phyloP scores from a whole-genome alignment of 2,797 vertebrate genomes.

The Dromococcyx pavoninus region DNA sequence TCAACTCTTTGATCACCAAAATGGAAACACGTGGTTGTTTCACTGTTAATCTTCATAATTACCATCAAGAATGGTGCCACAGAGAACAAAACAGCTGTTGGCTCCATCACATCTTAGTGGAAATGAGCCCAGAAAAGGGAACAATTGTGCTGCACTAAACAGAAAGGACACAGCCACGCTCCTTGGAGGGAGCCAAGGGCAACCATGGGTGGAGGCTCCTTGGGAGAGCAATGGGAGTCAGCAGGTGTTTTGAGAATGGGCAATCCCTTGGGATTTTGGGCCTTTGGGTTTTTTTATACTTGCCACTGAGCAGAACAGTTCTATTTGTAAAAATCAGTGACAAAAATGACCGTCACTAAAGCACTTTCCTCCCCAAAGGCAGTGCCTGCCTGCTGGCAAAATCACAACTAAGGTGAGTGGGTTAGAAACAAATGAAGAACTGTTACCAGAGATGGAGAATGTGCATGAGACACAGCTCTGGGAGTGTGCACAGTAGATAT shows the following conservation, averaged over 20 bases:
- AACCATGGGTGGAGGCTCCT: fast-evolving
- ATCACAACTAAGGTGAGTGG: fast-evolving
- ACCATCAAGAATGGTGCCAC: background rate
- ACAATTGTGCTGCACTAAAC: fast-evolving
- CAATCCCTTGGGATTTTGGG: background rate
- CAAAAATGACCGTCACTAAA: background rate
- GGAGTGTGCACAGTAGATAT: background rate
- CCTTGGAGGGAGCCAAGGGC: background rate
- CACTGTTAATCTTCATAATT: background rate
- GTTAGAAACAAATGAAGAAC: background rate
- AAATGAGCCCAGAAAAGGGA: background rate
- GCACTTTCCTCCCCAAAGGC: fast-evolving
- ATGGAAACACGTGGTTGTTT: fast-evolving
- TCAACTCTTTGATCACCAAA: background rate
- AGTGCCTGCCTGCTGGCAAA: background rate
- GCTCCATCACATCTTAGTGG: background rate
- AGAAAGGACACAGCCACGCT: fast-evolving
- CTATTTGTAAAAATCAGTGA: background rate
- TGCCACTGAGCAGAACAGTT: background rate
- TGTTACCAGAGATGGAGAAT: background rate
- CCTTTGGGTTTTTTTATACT: background rate
- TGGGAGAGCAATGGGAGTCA: fast-evolving
- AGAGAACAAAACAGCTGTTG: background rate
- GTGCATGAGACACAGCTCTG: background rate
- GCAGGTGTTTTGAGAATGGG: background rate